phyloP scores from a whole-genome alignment of 2,888 invertebrate species.

The Phyllotreta striolata region DNA sequence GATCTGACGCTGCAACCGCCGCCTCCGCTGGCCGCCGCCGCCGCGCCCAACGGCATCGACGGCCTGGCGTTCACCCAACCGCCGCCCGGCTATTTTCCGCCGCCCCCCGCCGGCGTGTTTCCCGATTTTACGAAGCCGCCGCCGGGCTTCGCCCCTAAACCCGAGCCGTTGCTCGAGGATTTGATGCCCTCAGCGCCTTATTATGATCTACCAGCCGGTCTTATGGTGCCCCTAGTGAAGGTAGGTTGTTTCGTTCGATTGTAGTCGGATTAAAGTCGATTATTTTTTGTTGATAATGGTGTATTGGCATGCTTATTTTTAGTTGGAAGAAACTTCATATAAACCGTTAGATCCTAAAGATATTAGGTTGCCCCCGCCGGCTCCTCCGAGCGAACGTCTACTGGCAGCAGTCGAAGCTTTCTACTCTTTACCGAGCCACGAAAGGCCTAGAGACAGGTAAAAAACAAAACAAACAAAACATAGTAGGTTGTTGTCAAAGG shows the following conservation, averaged over 20 bases:
- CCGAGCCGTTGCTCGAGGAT: conserved; percentile 69
- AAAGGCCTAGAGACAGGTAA: conserved; percentile 91
- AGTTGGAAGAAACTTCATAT: conserved; percentile 90
- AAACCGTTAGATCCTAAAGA: conserved; percentile 87
- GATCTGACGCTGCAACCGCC: conserved; percentile 44
- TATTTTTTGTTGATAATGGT: conserved; percentile 41
- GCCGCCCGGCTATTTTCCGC: conserved; percentile 66
- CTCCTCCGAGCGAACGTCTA: conserved; percentile 92
- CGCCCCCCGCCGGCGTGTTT: conserved; percentile 65
- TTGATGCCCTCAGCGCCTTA: conserved; percentile 92
- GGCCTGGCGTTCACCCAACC: conserved; percentile 63
- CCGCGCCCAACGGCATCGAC: conserved; percentile 49
- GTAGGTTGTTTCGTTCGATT: conserved; percentile 61
- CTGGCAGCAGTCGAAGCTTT: conserved; percentile 95
- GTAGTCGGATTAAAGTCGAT: conserved; percentile 15
- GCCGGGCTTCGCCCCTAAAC: conserved; percentile 71
- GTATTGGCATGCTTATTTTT: conserved; percentile 52
- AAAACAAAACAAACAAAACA: conserved; percentile 31
- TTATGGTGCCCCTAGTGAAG: conserved; percentile 97
- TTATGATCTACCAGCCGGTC: conserved; percentile 95
- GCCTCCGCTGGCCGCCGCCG: conserved; percentile 33
- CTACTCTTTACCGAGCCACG: conserved; percentile 93
- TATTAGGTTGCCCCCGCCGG: conserved; percentile 92
- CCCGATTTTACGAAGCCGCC: conserved; percentile 90
- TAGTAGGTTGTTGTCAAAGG: conserved; percentile 30